Evolutionary conservation across 2,797 vertebrate genomes (phyloP).

Genomic region (Parambassis ranga): DNA sequence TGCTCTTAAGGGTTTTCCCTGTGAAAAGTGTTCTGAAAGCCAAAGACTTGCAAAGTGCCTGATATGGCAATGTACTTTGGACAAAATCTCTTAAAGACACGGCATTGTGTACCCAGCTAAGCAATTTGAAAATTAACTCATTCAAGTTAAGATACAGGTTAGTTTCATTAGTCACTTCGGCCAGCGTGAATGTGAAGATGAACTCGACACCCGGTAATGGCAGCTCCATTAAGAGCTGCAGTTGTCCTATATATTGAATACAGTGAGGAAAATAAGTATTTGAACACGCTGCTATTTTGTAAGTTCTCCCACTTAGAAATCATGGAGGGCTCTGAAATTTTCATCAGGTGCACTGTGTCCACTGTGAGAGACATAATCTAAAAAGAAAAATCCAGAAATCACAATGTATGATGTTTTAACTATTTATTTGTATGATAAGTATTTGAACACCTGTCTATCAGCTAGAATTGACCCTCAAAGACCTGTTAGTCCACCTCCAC

Average conservation of each 20-base stretch:
- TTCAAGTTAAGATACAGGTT: conserved; percentile 12
- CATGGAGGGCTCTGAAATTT: too few relatives aligned
- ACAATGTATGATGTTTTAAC: too few relatives aligned
- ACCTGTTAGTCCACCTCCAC: too few relatives aligned
- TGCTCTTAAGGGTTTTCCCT: conserved; percentile 68
- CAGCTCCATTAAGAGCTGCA: conserved; percentile 24
- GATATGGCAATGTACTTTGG: conserved; percentile 63
- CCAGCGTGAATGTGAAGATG: conserved; percentile 19
- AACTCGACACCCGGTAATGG: neutral
- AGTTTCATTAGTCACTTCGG: neutral
- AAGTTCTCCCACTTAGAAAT: too few relatives aligned
- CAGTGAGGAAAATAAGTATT: too few relatives aligned
- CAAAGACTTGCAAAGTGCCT: conserved; percentile 82
- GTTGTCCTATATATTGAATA: conserved; percentile 8
- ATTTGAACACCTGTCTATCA: too few relatives aligned
- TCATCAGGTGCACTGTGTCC: too few relatives aligned
- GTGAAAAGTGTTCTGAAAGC: conserved; percentile 67
- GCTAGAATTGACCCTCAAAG: too few relatives aligned
- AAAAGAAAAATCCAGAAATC: too few relatives aligned
- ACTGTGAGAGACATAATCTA: too few relatives aligned
- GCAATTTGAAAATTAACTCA: neutral
- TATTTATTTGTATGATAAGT: too few relatives aligned
- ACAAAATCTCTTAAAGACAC: conserved; percentile 24
- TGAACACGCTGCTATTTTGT: too few relatives aligned
- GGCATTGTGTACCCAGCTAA: neutral